phyloP scores from a whole-genome alignment of 2,797 vertebrate species.

The Morus bassanus region DNA sequence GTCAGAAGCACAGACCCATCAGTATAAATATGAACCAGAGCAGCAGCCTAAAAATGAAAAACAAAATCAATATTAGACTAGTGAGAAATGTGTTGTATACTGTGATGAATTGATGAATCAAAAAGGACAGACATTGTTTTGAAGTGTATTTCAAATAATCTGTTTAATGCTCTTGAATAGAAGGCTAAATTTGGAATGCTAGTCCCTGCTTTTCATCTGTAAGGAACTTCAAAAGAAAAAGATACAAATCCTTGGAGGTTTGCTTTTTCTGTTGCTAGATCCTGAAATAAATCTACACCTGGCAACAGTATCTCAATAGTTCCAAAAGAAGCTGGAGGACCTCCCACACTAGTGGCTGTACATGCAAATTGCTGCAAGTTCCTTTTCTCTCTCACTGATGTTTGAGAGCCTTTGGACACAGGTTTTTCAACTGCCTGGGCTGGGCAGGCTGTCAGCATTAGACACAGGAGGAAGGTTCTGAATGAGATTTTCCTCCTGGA shows the following conservation, averaged over 20 bases:
- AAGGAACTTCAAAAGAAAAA: neutral
- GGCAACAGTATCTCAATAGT: neutral
- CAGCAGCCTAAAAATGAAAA: slow-evolving; percentile 66
- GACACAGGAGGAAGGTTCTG: neutral
- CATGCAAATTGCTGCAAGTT: neutral
- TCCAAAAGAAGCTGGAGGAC: neutral
- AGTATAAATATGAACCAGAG: slow-evolving; percentile 76
- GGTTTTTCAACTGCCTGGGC: neutral
- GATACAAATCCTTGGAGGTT: neutral
- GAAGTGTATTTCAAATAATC: neutral
- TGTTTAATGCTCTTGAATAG: neutral
- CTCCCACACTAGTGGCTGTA: neutral
- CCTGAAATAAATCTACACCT: neutral
- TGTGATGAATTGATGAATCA: neutral
- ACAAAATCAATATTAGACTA: neutral
- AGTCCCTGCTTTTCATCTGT: neutral
- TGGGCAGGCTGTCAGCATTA: neutral
- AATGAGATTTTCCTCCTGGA: neutral
- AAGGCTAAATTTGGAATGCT: neutral
- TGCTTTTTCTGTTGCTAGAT: neutral
- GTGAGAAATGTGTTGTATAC: neutral
- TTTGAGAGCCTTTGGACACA: neutral
- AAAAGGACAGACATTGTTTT: neutral
- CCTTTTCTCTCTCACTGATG: neutral
- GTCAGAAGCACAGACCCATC: slow-evolving; percentile 78